Conservation (phyloP, 2,797 vertebrate genomes). For the Atherinosoma microstoma region DNA sequence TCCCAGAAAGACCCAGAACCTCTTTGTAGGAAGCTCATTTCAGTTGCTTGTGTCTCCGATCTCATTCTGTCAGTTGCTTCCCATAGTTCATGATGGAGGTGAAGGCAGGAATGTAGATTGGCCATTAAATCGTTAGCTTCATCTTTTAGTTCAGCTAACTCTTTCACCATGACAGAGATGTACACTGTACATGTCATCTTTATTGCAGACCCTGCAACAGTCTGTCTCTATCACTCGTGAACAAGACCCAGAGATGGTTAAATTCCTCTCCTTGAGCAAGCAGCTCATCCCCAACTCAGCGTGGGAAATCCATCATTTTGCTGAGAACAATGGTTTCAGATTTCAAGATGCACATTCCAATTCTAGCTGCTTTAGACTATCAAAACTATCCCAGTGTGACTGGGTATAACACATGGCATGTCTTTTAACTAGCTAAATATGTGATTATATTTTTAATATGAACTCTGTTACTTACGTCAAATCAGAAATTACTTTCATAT, state of each 20-base stretch:
- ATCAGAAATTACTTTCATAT: neutral
- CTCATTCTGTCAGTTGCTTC: neutral
- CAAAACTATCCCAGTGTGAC: neutral
- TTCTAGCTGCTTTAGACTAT: neutral
- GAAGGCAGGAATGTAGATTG: neutral
- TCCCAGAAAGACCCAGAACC: neutral
- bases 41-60: neutral
- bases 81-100: neutral
- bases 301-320: neutral
- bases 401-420: neutral
- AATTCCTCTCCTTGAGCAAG: neutral
- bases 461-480: neutral
- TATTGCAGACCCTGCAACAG: neutral
- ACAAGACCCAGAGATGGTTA: neutral
- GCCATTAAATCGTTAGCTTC: neutral
- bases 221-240: neutral
- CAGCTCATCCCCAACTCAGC: neutral
- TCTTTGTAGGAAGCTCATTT: neutral
- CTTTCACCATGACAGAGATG: neutral
- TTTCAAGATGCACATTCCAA: neutral
- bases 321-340: neutral
- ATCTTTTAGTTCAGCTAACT: neutral
- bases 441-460: conserved; percentile 10
- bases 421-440: neutral
- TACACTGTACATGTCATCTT: neutral